Base-by-base conservation (phyloP, 2,888 invertebrate species). In the Lasioglossum morio region DNA sequence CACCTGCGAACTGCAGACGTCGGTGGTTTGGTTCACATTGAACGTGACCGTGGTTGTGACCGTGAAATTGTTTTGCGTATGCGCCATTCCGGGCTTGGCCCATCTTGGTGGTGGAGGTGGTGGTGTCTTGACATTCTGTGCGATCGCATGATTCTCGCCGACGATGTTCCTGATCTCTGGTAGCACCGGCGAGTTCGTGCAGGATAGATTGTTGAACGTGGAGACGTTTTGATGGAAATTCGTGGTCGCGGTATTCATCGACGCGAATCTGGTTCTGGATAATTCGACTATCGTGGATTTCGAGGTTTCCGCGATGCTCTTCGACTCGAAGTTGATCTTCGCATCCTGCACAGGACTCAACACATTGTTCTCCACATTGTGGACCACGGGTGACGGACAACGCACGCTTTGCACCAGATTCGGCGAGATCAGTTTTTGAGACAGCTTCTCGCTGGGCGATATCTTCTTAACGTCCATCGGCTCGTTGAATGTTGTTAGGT, bases 1-100 rank as follows among this genome's bases (percentile, higher is more conserved):
- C 57, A 91, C 90, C 89, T 89, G 90, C 0, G 89, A 88, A 66
- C 77, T 77, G 19, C 70, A 79, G 27, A 84, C 30, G n/a, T 87
- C 84, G 37, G 66, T 90, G 30, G 85, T 86, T 77, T 94, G 94
- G 95, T 97, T 97, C 91, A 98, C 97, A 92, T 97, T 97, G 94
- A 98, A 98, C 30, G 98, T 98, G 74, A 98, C 97, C n/a, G 98
- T 98, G n/a, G 98, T 97, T 74, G 98, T 98, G 76, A 98, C 97
- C 72, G 97, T 97, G 94, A 98, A 98, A 94, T 98, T 98, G 94
- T 97, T 97, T 94, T 95, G 94, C 81, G 77, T 92, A 78, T 95
- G 95, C 87, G 95, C 95, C 89, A 96, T 96, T 43, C 95, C 96
- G 0, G 98, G 98, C 94, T 98, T 98, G 0, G 98, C 97, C 98